phyloP scores from a whole-genome alignment of 2,888 invertebrate species.

The Lissonota sp. region DNA sequence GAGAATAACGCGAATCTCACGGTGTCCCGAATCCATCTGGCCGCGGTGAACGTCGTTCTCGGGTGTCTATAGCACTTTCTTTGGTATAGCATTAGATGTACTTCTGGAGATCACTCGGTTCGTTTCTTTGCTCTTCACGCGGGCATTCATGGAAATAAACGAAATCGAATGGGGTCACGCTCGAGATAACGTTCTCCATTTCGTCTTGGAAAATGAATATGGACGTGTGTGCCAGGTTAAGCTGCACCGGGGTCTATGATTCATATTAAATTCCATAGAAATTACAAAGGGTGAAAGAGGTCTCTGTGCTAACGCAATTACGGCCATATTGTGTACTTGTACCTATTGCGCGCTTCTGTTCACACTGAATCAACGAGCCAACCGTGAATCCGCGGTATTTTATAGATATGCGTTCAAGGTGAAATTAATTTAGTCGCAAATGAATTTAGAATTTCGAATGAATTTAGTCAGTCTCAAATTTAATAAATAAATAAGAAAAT shows the following conservation, averaged over 20 bases:
- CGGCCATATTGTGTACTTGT: neutral
- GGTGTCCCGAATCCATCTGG: constrained; percentile 80
- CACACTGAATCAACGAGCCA: constrained; percentile 27
- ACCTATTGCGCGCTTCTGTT: constrained; percentile 1
- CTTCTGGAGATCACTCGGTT: constrained; percentile 35
- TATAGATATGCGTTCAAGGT: neutral
- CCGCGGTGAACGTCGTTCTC: constrained; percentile 61
- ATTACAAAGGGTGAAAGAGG: constrained; percentile 54
- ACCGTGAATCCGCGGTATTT: constrained; percentile 35
- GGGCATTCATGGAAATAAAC: constrained; percentile 66
- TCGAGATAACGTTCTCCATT: constrained; percentile 61
- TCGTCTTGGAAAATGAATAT: constrained; percentile 55
- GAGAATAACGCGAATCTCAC: constrained; percentile 80
- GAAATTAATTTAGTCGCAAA: constrained; percentile 33
- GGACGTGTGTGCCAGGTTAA: constrained; percentile 44
- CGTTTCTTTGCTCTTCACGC: constrained; percentile 59
- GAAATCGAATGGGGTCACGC: constrained; percentile 68
- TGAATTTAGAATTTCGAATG: too few species aligned
- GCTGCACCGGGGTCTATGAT: constrained; percentile 40
- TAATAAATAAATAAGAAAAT: too few species aligned
- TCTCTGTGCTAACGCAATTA: constrained; percentile 29
- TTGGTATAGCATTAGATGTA: constrained; percentile 40
- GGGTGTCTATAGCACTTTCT: constrained; percentile 34
- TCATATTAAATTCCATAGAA: constrained; percentile 38
- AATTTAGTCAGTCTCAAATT: neutral